Evolutionary conservation across 2,888 invertebrate species (phyloP).

Genomic region (Temnothorax ravouxi): DNA sequence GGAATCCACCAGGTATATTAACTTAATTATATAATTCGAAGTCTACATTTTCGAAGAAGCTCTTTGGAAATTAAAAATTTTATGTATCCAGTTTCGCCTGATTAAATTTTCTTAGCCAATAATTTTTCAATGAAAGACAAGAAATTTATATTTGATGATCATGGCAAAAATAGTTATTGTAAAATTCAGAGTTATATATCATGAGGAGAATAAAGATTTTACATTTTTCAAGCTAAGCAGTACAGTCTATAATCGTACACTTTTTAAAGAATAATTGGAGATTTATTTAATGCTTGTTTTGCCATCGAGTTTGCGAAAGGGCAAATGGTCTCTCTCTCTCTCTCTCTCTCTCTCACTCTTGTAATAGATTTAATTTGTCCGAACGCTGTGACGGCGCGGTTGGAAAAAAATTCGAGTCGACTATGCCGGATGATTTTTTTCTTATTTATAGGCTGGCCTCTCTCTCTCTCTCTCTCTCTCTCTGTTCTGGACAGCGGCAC

Average conservation of each 20-base stretch:
- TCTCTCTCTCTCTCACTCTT: constrained; percentile 3
- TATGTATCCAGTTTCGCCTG: neutral
- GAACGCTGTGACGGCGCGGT: constrained; percentile 1
- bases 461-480: neutral
- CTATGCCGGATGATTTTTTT: constrained; percentile 24
- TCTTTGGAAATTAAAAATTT: neutral
- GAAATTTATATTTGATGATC: neutral
- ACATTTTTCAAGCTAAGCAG: neutral
- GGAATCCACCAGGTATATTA: neutral
- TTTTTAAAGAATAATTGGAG: constrained; percentile 4
- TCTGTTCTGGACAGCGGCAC: neutral
- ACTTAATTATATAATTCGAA: constrained; percentile 2
- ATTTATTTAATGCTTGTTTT: neutral
- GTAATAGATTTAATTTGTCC: constrained; percentile 46
- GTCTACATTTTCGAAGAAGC: neutral
- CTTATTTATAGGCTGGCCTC: constrained; percentile 48
- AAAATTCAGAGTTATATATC: constrained; percentile 16
- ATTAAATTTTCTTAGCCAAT: neutral
- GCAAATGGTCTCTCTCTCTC: neutral
- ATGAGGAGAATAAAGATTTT: neutral
- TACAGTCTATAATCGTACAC: neutral
- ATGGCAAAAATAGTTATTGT: neutral
- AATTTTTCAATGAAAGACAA: neutral
- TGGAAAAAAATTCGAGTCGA: constrained; percentile 31
- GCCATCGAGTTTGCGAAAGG: neutral